Base-by-base conservation (phyloP, 2,113 vertebrate species). In the Aramus guarauna region DNA sequence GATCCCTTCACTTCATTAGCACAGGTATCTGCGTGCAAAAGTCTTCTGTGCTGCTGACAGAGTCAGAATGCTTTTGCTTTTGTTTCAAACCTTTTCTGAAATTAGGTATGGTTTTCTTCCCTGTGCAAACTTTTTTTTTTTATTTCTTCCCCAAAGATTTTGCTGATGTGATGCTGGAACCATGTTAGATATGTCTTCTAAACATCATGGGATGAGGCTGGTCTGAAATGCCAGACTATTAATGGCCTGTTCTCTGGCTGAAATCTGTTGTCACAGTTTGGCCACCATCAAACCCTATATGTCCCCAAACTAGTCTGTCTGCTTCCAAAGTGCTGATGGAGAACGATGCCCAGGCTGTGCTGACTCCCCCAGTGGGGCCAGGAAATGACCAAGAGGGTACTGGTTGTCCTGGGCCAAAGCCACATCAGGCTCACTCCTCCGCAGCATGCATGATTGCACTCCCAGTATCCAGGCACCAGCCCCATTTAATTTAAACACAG, bases 11-110 rank as follows among this genome's bases (percentile, higher is more conserved):
- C 14, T 76, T 73, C 41, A 88, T 69, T 64, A 62, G 53, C 84
- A 91, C 83, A 94, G 74, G 86, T 60, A 73, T 92, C 91, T 78
- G n/a, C 76, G 8, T 95, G 84, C 43, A 72, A 94, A 85, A 75
- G 34, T 37, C 37, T 36, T 71, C 71, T 67, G 12, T 55, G 37
- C 47, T 77, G 47, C 27, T 95, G 52, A 50, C 52, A 79, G 53
- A 50, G 16, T 34, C 69, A 53, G 26, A 63, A 50, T 18, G 11
- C 47, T 89, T 93, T 56, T 84, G n/a, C 32, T 56, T 94, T 91
- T 75, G 58, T 75, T 85, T 62, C 48, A 92, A 88, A 43, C 3
- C 12, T 75, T 86, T 73, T 66, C 66, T 88, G 62, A 91, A 87
- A 76, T 24, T 30, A 87, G 32, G 29, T 52, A 37, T 50, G 32